These are phyloP conservation scores for Alces alces DNA, from an alignment of 2,113 vertebrate species.

Conservation along the genomic window DNA sequence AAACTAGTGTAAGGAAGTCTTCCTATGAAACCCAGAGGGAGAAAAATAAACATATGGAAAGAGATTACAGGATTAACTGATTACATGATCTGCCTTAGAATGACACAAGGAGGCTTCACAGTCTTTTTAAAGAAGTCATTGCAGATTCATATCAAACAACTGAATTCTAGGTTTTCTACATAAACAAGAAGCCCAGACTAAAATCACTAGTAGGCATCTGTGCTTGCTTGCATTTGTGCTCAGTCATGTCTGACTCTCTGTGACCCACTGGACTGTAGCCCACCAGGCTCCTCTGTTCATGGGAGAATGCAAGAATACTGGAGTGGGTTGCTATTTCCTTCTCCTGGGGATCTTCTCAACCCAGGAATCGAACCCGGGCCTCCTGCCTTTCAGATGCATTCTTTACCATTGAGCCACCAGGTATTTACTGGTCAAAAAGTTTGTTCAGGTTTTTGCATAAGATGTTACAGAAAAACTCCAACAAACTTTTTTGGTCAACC, in stretches of 20 bases:
- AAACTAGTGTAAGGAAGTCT: constrained; percentile 20
- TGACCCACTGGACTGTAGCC: neutral
- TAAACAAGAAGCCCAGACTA: neutral
- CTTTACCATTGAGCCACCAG: neutral
- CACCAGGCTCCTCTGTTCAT: neutral
- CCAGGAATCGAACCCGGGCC: neutral
- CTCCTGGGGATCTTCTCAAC: neutral
- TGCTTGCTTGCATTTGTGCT: neutral
- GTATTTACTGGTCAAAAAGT: neutral
- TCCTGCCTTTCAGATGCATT: neutral
- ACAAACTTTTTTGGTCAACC: neutral
- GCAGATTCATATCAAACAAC: constrained; percentile 24
- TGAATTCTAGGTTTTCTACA: neutral
- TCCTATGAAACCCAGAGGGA: constrained; percentile 9
- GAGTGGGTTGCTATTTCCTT: neutral
- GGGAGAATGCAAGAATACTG: neutral
- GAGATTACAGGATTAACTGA: constrained; percentile 89
- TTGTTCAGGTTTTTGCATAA: neutral
- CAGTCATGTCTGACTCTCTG: neutral
- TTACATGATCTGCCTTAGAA: constrained; percentile 82
- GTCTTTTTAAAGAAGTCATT: neutral
- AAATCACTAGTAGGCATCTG: neutral
- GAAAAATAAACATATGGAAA: constrained; percentile 86
- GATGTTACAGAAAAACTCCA: neutral
- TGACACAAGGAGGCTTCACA: constrained; percentile 72